Conservation (phyloP, 2,113 vertebrate species). For the Psettodes erumei region DNA sequence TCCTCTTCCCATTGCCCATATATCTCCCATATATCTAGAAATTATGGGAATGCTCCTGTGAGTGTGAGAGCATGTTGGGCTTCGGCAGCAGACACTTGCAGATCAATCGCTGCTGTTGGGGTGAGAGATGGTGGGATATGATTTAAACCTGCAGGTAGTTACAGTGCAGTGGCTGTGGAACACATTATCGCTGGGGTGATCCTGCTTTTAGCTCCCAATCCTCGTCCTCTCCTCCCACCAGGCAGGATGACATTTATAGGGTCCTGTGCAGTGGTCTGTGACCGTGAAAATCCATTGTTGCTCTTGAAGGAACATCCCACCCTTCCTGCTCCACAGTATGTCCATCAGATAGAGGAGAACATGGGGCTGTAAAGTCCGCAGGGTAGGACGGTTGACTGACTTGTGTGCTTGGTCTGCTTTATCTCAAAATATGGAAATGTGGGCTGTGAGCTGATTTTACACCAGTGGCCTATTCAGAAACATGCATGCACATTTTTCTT, state of each 20-base stretch:
- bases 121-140: constrained; percentile 51
- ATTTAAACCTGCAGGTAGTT: constrained; percentile 75
- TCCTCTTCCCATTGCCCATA: constrained; percentile 17
- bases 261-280: constrained; percentile 66
- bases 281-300: constrained; percentile 68
- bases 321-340: constrained; percentile 48
- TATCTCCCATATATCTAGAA: constrained; percentile 36
- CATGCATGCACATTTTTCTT: constrained; percentile 5
- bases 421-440: constrained; percentile 52
- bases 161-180: constrained; percentile 64
- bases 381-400: constrained; percentile 46
- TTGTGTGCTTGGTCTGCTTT: constrained; percentile 29
- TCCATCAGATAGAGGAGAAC: constrained; percentile 54
- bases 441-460: constrained; percentile 41
- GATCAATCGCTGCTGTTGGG: constrained; percentile 40
- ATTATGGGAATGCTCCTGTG: constrained; percentile 43
- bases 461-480: constrained; percentile 16
- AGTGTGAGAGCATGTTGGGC: constrained; percentile 39
- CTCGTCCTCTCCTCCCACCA: constrained; percentile 44
- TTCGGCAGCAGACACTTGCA: constrained; percentile 34
- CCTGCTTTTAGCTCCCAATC: constrained; percentile 38
- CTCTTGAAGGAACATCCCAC: constrained; percentile 54
- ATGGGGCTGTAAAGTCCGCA: constrained; percentile 40
- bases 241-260: constrained; percentile 72
- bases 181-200: constrained; percentile 66